Conservation (phyloP, 2,113 vertebrate species). For the Casuarius casuarius region DNA sequence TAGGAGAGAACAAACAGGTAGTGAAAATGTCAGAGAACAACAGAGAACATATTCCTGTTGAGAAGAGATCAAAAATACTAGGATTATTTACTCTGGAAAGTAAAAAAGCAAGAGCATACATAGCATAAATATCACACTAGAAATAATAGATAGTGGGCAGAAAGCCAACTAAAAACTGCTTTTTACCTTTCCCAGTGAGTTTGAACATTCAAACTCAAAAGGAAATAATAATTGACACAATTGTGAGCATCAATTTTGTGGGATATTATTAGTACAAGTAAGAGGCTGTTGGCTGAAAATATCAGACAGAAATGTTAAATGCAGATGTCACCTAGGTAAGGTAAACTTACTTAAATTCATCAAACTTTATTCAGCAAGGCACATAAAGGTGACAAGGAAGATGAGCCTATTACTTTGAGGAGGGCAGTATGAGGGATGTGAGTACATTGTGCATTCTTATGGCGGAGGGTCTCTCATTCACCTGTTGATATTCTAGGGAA, state of each 20-base stretch:
- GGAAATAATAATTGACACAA: background rate
- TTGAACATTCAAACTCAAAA: background rate
- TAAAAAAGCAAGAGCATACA: background rate
- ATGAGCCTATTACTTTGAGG: background rate
- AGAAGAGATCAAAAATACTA: background rate
- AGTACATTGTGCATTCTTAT: accelerated
- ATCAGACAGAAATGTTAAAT: background rate
- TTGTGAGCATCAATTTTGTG: background rate
- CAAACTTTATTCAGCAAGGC: background rate
- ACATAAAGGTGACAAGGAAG: background rate
- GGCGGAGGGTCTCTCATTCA: background rate
- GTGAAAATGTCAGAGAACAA: background rate
- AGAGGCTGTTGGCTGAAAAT: background rate
- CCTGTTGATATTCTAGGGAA: background rate
- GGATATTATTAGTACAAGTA: background rate
- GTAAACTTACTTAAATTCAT: background rate
- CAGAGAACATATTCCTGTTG: background rate
- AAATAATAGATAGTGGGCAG: background rate
- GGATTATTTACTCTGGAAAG: background rate
- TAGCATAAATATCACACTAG: background rate
- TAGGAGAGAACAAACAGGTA: background rate
- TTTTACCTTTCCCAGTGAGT: background rate
- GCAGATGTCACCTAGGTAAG: background rate
- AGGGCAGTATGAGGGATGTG: background rate
- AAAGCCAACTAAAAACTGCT: background rate